phyloP scores from a whole-genome alignment of 2,797 vertebrate genomes.

The Hydrolagus colliei region DNA sequence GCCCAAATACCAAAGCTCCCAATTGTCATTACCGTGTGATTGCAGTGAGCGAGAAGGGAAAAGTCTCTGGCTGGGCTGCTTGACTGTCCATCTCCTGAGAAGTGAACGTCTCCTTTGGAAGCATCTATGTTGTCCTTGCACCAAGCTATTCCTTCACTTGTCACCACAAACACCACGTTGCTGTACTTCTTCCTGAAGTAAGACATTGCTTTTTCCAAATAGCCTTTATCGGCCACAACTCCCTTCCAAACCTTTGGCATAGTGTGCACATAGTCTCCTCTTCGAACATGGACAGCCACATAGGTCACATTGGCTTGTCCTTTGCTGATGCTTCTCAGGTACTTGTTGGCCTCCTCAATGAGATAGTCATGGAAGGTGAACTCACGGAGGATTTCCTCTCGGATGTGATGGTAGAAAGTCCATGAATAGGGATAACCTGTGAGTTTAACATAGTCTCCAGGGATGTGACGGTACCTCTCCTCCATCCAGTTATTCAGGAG shows the following conservation, averaged over 20 bases:
- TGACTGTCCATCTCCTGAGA: conserved; percentile 44
- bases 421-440: conserved; percentile 45
- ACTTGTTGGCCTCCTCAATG: conserved; percentile 35
- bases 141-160: conserved; percentile 50
- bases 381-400: conserved; percentile 38
- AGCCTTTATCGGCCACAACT: conserved; percentile 47
- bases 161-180: conserved; percentile 47
- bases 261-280: conserved; percentile 48
- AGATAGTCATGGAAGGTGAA: conserved; percentile 42
- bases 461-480: conserved; percentile 42
- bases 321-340: conserved; percentile 35
- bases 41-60: conserved; percentile 47
- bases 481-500: conserved; percentile 47
- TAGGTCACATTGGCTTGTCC: conserved; percentile 39
- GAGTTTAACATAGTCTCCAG: conserved; percentile 36
- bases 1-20: conserved; percentile 54
- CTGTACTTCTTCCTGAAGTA: conserved; percentile 44
- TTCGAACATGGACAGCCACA: conserved; percentile 49
- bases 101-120: conserved; percentile 45
- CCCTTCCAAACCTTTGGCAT: conserved; percentile 49
- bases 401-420: conserved; percentile 48
- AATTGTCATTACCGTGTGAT: conserved; percentile 52
- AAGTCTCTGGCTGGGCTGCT: conserved; percentile 45
- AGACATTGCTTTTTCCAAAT: conserved; percentile 46
- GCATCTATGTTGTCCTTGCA: conserved; percentile 42